These are phyloP conservation scores for Dolichomitus sp. DNA, from an alignment of 2,888 invertebrate genomes.

Conservation along the genomic window DNA sequence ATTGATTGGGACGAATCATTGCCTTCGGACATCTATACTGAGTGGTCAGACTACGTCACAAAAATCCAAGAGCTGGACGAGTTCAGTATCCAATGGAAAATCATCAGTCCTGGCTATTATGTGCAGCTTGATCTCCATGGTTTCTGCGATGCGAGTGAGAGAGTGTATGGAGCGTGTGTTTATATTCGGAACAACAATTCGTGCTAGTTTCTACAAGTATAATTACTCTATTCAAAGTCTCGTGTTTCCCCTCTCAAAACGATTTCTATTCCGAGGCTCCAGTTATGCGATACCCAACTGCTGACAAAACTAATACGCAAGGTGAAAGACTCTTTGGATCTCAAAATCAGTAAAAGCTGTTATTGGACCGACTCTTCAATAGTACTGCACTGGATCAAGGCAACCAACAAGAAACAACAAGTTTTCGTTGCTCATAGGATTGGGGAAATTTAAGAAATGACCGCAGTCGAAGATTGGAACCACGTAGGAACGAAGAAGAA, in stretches of 20 bases:
- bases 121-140: not conserved
- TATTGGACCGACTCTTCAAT: slow-evolving; percentile 61
- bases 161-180: not conserved
- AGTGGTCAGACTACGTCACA: not conserved
- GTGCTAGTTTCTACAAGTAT: not conserved
- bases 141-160: not conserved
- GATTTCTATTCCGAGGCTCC: not conserved
- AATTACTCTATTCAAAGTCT: not conserved
- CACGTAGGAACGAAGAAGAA: slow-evolving; percentile 52
- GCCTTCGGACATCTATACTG: not conserved
- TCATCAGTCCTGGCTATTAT: not conserved
- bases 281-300: slow-evolving; percentile 8
- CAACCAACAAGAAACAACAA: not conserved
- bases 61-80: not conserved
- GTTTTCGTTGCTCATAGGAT: slow-evolving; percentile 56
- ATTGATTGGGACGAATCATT: not conserved
- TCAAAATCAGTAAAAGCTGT: not conserved
- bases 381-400: slow-evolving; percentile 55
- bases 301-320: not conserved
- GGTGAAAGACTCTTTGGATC: slow-evolving; percentile 17
- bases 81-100: not conserved
- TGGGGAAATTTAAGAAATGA: slow-evolving; percentile 57
- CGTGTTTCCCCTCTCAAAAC: slow-evolving; percentile 9
- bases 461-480: slow-evolving; percentile 37
- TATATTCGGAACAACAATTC: not conserved